Percentiles rank a stretch among this genome's conserved stretches.
phyloP scores from a whole-genome alignment of 2,888 invertebrate genomes.

The Parelbella ahira region DNA sequence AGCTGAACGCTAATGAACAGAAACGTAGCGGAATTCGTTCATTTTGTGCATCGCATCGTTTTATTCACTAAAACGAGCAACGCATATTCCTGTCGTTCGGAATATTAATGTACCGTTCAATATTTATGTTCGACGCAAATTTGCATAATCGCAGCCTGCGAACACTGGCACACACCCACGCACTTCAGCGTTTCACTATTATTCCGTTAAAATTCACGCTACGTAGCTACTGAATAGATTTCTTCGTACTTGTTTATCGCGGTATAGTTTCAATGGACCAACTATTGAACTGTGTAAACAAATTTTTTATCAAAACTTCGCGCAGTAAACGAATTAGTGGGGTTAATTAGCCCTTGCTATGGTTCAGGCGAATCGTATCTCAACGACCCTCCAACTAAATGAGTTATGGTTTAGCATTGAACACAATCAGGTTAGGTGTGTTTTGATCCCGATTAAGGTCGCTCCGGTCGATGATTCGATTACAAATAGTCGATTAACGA shows the following conservation, averaged over 20 bases:
- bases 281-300: constrained; percentile 30
- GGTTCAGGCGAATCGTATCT: constrained; percentile 31
- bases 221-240: constrained; percentile 28
- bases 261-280: constrained; percentile 31
- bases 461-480: constrained; percentile 16
- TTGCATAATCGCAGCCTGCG: constrained; percentile 76
- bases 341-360: constrained; percentile 32
- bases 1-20: constrained; percentile 35
- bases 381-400: constrained; percentile 30
- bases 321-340: constrained; percentile 32
- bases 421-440: constrained; percentile 21
- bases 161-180: constrained; percentile 51
- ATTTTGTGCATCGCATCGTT: constrained; percentile 39
- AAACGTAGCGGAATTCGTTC: constrained; percentile 37
- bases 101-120: constrained; percentile 79
- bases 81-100: constrained; percentile 72
- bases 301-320: constrained; percentile 31
- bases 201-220: constrained; percentile 66
- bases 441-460: constrained; percentile 24
- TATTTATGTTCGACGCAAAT: constrained; percentile 77
- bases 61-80: constrained; percentile 65
- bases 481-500: constrained; percentile 16
- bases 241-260: constrained; percentile 36
- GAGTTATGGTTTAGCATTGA: constrained; percentile 28
- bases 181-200: constrained; percentile 61